Evolutionary conservation across 2,113 vertebrate genomes (phyloP), one percentile per base, ranked within the genome.

Genomic region (Marmota monax): DNA sequence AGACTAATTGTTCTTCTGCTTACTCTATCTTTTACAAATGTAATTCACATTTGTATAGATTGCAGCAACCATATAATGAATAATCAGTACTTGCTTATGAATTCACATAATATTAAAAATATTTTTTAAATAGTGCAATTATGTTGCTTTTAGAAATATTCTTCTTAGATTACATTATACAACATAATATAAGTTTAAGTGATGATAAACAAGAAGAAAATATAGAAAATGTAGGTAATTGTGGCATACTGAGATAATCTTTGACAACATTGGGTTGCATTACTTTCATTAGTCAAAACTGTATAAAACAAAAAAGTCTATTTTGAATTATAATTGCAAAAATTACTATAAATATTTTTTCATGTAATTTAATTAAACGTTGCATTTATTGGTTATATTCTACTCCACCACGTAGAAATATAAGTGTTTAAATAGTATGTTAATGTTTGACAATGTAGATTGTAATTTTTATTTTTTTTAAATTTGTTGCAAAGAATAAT

Each of bases 401-500:
- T 53, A 84, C 37, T 32, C 2, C 10, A 89, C 69, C 79, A 37
- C 51, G 23, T 80, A 23, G 5, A 94, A 45, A 7, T 12, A 74
- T 90, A 65, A 69, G 29, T 34, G 34, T 72, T 84, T 76, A 93
- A 63, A 80, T 74, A 67, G 9, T 51, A 73, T 10, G 22, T 6
- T 80, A 78, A 18, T 61, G 1, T 77, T 90, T 73, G n/a, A 69
- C 63, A 87, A 78, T 87, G 13, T 67, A 73, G 37, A 90, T 45
- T 89, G 16, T 89, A 32, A 18, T 80, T 92, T 90, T 90, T 13
- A 93, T n/a, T 58, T 61, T 45, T 88, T 94, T 74, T 72, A 14
- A 69, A 25, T 80, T 90, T 90, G 11, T 9, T 88, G 14, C 34
- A 84, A 69, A 80, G 56, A 74, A n/a, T 69, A 90, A 9, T 23